Evolutionary conservation across 2,888 invertebrate genomes (phyloP).

Genomic region (Pyrrhosoma nymphula): DNA sequence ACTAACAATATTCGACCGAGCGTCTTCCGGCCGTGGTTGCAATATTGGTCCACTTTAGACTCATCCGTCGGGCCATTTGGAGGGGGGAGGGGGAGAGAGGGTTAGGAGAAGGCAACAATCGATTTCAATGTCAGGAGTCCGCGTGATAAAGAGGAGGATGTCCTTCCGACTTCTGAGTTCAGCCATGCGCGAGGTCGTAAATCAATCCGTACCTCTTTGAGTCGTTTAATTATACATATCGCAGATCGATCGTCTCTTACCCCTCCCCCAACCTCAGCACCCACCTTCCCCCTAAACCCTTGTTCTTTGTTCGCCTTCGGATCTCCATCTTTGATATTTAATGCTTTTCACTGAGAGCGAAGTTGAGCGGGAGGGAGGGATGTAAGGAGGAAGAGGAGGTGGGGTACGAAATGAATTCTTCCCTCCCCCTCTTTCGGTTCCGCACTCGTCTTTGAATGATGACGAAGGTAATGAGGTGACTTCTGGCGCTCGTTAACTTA

Average conservation of each 20-base stretch:
- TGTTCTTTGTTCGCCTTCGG: neutral
- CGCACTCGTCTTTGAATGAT: neutral
- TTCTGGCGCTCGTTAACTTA: neutral
- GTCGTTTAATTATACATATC: slow-evolving; percentile 16
- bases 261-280: neutral
- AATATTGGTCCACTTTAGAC: neutral
- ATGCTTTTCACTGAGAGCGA: neutral
- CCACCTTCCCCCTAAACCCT: neutral
- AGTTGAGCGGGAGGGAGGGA: no score
- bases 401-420: neutral
- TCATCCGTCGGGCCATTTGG: neutral
- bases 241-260: neutral
- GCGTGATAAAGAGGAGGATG: neutral
- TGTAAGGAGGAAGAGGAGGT: neutral
- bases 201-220: neutral
- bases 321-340: neutral
- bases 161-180: neutral
- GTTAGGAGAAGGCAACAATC: neutral
- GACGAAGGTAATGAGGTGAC: slow-evolving; percentile 22
- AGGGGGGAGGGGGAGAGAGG: neutral
- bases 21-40: neutral
- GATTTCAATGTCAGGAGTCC: neutral
- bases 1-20: no score
- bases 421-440: neutral
- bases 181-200: neutral